Percentiles rank a stretch among this genome's conserved stretches.
These are phyloP conservation scores for Andrena praecox DNA, from an alignment of 2,888 invertebrate species.

Conservation along the genomic window DNA sequence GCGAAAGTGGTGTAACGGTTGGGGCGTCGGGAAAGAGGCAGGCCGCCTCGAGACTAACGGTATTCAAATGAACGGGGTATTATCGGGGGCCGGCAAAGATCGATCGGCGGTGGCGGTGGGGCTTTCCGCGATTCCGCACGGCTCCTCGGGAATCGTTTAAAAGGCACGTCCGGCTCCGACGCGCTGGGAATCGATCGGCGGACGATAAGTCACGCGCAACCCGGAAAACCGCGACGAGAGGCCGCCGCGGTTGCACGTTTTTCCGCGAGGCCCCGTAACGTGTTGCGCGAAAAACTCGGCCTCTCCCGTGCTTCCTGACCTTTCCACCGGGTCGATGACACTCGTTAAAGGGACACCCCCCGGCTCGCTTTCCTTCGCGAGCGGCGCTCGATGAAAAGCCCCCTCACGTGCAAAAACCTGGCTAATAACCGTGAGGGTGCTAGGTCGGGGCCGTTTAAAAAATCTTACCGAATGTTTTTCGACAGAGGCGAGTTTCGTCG, in stretches of 20 bases:
- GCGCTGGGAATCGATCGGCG: slow-evolving; percentile 14
- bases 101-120: not conserved
- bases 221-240: slow-evolving; percentile 4
- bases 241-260: slow-evolving; percentile 14
- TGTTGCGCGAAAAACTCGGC: slow-evolving; percentile 56
- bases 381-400: not conserved
- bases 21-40: not conserved
- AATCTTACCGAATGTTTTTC: not conserved
- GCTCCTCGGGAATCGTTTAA: slow-evolving; percentile 14
- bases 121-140: slow-evolving; percentile 5
- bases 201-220: slow-evolving; percentile 47
- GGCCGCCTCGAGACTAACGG: slow-evolving; percentile 13
- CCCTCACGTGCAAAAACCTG: not conserved
- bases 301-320: slow-evolving; percentile 52
- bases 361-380: slow-evolving; percentile 19
- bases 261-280: slow-evolving; percentile 36
- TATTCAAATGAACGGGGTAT: slow-evolving; percentile 9
- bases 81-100: slow-evolving; percentile 1
- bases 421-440: not conserved
- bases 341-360: slow-evolving; percentile 55
- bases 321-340: slow-evolving; percentile 63
- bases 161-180: slow-evolving; percentile 17
- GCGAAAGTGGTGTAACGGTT: slow-evolving; percentile 49
- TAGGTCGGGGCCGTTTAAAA: not conserved
- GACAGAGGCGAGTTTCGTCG: not conserved